Percentiles rank a stretch among this genome's conserved stretches.
Conservation (phyloP, 2,888 invertebrate genomes). For the Lycocerus yunnanus region DNA sequence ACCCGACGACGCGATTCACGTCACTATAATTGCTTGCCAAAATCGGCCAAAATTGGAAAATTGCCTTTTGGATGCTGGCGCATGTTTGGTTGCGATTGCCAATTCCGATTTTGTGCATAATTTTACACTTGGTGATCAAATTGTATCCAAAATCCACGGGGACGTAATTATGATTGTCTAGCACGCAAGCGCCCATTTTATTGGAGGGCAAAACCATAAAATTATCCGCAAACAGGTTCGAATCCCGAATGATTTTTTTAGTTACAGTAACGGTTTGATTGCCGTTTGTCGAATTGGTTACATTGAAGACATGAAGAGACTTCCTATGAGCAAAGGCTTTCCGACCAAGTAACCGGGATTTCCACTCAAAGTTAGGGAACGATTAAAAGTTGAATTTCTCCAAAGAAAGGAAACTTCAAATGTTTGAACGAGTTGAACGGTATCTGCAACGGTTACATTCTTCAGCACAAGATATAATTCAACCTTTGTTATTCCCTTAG, state of each 20-base stretch:
- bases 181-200: conserved; percentile 55
- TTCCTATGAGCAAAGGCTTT: conserved; percentile 64
- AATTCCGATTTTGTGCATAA: conserved; percentile 33
- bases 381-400: conserved; percentile 45
- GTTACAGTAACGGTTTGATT: not conserved
- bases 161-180: conserved; percentile 50
- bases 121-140: conserved; percentile 56
- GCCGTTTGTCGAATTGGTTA: conserved; percentile 27
- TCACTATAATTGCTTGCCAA: conserved; percentile 38
- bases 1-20: conserved; percentile 52
- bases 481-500: conserved; percentile 52
- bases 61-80: conserved; percentile 43
- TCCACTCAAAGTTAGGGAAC: conserved; percentile 62
- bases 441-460: conserved; percentile 41
- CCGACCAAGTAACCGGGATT: conserved; percentile 76
- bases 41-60: conserved; percentile 45
- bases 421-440: conserved; percentile 39
- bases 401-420: conserved; percentile 49
- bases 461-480: conserved; percentile 45
- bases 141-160: conserved; percentile 59
- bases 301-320: conserved; percentile 49
- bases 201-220: conserved; percentile 54
- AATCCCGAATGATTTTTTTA: conserved; percentile 32
- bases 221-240: conserved; percentile 41
- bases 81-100: conserved; percentile 42